Conservation (phyloP, 2,888 invertebrate species). For the Nomada fabriciana region DNA sequence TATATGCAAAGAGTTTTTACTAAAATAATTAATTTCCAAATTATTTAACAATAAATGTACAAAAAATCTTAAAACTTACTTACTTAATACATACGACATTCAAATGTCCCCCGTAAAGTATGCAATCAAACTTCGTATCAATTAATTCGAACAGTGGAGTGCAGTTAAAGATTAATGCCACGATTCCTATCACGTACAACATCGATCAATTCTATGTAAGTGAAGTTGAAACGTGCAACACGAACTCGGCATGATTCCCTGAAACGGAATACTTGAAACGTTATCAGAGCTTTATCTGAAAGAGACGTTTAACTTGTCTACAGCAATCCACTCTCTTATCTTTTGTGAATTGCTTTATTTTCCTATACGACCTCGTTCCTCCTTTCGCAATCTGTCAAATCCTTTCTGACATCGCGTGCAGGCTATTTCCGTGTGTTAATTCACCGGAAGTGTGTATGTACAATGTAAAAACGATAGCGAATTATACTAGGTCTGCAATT, state of each 20-base stretch:
- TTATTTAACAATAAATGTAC: no score
- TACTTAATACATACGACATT: no score
- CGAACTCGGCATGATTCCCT: background rate
- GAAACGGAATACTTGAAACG: background rate
- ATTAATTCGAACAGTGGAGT: background rate
- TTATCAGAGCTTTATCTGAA: background rate
- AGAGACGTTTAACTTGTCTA: slow-evolving; percentile 3
- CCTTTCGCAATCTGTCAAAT: background rate
- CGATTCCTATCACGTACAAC: background rate
- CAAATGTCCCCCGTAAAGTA: no score
- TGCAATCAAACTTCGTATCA: background rate
- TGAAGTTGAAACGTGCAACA: background rate
- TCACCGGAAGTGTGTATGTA: background rate
- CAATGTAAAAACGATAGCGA: background rate
- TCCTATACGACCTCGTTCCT: background rate
- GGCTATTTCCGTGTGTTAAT: slow-evolving; percentile 18
- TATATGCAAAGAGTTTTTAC: no score
- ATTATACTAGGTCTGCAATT: background rate
- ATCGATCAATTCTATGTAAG: background rate
- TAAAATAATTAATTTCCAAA: no score
- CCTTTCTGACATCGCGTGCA: background rate
- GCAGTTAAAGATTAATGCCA: background rate
- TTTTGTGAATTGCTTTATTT: slow-evolving; percentile 19
- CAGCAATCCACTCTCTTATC: background rate
- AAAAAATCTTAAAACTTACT: no score